phyloP scores from a whole-genome alignment of 2,888 invertebrate genomes.

The Minunthozetes semirufus region DNA sequence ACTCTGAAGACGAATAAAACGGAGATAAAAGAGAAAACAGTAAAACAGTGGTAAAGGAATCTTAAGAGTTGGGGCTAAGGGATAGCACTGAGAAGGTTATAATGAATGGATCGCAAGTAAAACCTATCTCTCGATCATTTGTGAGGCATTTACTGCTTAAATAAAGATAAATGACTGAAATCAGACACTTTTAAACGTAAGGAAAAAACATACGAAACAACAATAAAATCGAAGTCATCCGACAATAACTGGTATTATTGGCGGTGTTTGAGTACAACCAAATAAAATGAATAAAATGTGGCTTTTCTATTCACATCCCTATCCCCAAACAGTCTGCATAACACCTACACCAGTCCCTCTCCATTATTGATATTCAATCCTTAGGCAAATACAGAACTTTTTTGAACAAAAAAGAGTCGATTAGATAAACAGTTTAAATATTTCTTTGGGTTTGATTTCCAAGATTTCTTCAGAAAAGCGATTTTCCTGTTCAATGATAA shows the following conservation, averaged over 20 bases:
- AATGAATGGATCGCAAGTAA: slow-evolving; percentile 18
- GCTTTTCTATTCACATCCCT: background rate
- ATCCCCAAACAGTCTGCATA: background rate
- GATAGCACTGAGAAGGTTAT: background rate
- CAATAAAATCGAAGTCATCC: background rate
- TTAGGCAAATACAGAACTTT: background rate
- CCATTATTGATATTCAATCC: background rate
- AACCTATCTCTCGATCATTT: slow-evolving; percentile 8
- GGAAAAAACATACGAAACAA: background rate
- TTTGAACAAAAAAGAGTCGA: background rate
- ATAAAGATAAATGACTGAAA: slow-evolving; percentile 7
- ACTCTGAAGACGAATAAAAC: background rate
- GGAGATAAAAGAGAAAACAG: background rate
- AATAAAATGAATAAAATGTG: background rate
- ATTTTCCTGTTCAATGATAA: background rate
- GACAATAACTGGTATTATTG: background rate
- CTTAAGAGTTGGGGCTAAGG: background rate
- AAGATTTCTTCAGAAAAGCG: background rate
- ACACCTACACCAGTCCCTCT: too few relatives aligned
- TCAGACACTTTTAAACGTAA: background rate
- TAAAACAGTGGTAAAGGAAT: background rate
- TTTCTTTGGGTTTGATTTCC: background rate
- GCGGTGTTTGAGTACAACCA: background rate
- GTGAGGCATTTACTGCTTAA: slow-evolving; percentile 8
- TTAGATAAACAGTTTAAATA: background rate